Base-by-base conservation (phyloP, 2,113 vertebrate genomes). In the Ammospiza caudacuta region DNA sequence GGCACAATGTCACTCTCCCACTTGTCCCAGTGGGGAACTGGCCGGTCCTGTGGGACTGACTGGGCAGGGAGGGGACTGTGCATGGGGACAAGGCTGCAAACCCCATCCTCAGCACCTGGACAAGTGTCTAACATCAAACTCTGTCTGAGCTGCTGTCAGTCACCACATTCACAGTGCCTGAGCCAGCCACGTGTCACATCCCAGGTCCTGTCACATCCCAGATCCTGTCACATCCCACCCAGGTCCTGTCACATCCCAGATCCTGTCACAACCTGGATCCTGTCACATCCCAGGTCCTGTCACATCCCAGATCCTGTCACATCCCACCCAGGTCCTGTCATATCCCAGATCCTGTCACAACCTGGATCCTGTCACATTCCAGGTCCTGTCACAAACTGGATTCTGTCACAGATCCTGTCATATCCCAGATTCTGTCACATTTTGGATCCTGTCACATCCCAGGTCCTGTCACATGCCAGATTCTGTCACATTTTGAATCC, bases 351-450 rank as follows among this genome's bases (percentile, higher is more conserved):
- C n/a, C n/a, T n/a, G n/a, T n/a, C n/a, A n/a, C n/a, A n/a, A n/a
- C n/a, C n/a, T n/a, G n/a, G 15, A 1, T 22, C 3, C 10, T 59
- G 25, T 58, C 73, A 37, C 37, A 37, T 37, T 37, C 27, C 9
- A 1, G 19, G 0, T 3, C 1, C 41, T 66, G 39, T 66, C 61
- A 46, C 11, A 2, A 3, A 9, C 27, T 37, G 37, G 9, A 4
- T 7, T 24, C 27, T 59, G 20, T 61, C 44, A 49, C 28, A 21
- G 33, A 2, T 2, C 1, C 39, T 39, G 37, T 39, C 37, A 24
- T 29, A 22, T 11, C 37, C 27, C 9, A 1, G 23, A 0, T 3
- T 1, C 41, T 66, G 39, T 66, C 61, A 46, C 11, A 2, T 4
- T n/a, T n/a, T 37, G 37, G 9, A 3, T 7, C 29, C 27, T 75